Evolutionary conservation across 2,888 invertebrate species (phyloP).

Genomic region (Drosophila acutilabella): DNA sequence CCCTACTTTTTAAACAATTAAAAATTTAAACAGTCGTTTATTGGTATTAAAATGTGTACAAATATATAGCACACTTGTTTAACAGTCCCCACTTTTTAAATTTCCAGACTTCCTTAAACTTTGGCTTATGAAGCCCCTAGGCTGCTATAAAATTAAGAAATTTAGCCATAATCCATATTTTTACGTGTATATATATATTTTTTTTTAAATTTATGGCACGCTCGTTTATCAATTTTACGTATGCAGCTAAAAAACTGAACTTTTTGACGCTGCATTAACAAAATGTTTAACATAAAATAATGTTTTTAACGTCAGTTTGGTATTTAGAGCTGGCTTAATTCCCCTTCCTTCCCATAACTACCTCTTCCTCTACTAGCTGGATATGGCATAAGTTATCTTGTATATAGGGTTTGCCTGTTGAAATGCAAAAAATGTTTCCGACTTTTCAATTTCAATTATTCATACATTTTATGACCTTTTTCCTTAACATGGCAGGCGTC

Average conservation of each 20-base stretch:
- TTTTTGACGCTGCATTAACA: conserved; percentile 64
- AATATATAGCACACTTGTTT: too few relatives aligned
- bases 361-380: too few relatives aligned
- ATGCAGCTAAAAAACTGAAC: neutral
- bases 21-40: too few relatives aligned
- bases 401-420: conserved; percentile 17
- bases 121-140: too few relatives aligned
- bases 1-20: neutral
- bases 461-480: conserved; percentile 80
- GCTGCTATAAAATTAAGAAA: neutral
- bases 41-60: too few relatives aligned
- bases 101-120: neutral
- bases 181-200: neutral
- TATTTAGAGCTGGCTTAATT: conserved; percentile 25
- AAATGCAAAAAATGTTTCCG: conserved; percentile 79
- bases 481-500: conserved; percentile 66
- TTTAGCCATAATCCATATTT: neutral
- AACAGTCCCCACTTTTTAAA: too few relatives aligned
- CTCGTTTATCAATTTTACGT: neutral
- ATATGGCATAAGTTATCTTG: conserved; percentile 6
- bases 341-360: neutral
- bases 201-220: neutral
- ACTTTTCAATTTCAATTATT: conserved; percentile 83
- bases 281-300: conserved; percentile 73
- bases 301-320: conserved; percentile 75